A percentile compares a stretch with the other conserved stretches of the same genome.
These are phyloP conservation scores for Mya arenaria DNA, from an alignment of 1,140 invertebrate genomes.

Conservation along the genomic window DNA sequence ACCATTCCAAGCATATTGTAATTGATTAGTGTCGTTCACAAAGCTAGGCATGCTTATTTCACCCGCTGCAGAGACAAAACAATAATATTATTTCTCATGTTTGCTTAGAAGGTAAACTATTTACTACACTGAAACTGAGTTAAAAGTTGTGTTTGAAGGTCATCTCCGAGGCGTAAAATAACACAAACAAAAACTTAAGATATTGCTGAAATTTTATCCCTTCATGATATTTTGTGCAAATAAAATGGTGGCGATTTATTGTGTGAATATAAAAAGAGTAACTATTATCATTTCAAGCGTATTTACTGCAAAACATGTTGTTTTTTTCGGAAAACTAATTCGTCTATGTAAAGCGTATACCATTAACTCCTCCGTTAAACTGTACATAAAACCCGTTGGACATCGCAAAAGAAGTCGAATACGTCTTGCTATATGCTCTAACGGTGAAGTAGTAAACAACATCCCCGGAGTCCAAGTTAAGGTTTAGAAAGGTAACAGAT, in stretches of 20 bases:
- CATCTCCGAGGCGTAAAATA: not conserved
- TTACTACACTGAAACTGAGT: not conserved
- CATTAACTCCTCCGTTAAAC: conserved; percentile 55
- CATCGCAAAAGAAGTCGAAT: conserved; percentile 50
- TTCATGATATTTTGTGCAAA: not conserved
- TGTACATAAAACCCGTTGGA: conserved; percentile 67
- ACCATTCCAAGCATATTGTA: conserved; percentile 51
- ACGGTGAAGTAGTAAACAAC: conserved; percentile 67
- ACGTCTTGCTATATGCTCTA: conserved; percentile 56
- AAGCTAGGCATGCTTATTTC: conserved; percentile 40
- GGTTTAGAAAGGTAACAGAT: conserved; percentile 60
- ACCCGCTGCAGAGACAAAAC: conserved; percentile 44
- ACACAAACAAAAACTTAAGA: not conserved
- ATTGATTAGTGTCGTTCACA: not conserved
- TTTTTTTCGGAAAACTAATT: not conserved
- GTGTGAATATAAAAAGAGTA: not conserved
- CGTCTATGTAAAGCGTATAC: not conserved
- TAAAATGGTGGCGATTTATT: not conserved
- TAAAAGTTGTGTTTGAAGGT: not conserved
- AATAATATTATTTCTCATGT: not conserved
- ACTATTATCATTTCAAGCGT: not conserved
- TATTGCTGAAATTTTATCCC: not conserved
- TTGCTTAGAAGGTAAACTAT: not conserved
- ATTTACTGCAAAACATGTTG: not conserved
- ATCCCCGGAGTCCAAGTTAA: conserved; percentile 46